A percentile compares a stretch with the other conserved stretches of the same genome.
These are phyloP conservation scores for Argentina silus DNA, from an alignment of 2,797 vertebrate genomes.

Conservation along the genomic window DNA sequence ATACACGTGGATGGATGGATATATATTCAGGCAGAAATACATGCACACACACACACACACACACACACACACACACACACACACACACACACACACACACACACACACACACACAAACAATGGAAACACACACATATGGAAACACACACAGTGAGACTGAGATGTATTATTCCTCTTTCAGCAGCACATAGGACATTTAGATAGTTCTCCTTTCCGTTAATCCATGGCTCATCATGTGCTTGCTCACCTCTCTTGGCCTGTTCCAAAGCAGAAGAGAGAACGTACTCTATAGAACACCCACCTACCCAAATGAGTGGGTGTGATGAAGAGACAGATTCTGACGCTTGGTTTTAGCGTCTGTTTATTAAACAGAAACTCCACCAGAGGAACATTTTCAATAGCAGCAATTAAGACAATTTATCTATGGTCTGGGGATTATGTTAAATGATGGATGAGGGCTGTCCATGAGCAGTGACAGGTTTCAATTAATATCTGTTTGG, in stretches of 20 bases:
- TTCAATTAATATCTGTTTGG: too few relatives aligned
- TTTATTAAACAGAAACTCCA: background rate
- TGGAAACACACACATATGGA: background rate
- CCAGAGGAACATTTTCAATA: background rate
- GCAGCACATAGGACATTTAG: too few relatives aligned
- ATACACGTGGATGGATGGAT: too few relatives aligned
- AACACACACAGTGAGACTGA: background rate
- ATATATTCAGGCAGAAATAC: background rate
- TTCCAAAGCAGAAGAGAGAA: background rate
- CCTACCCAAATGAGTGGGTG: background rate
- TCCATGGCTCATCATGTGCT: background rate
- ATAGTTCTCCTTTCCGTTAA: background rate
- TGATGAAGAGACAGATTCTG: background rate
- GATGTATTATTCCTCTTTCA: background rate
- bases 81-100: background rate
- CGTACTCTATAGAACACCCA: background rate
- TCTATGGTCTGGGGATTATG: background rate
- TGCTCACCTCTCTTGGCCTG: background rate
- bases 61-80: background rate
- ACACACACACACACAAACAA: background rate
- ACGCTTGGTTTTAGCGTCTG: background rate
- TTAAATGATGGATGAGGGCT: background rate
- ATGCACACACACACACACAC: background rate
- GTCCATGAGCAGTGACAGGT: background rate
- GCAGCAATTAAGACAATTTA: background rate